Base-by-base conservation (phyloP, 2,797 vertebrate genomes). In the Myotis daubentonii region DNA sequence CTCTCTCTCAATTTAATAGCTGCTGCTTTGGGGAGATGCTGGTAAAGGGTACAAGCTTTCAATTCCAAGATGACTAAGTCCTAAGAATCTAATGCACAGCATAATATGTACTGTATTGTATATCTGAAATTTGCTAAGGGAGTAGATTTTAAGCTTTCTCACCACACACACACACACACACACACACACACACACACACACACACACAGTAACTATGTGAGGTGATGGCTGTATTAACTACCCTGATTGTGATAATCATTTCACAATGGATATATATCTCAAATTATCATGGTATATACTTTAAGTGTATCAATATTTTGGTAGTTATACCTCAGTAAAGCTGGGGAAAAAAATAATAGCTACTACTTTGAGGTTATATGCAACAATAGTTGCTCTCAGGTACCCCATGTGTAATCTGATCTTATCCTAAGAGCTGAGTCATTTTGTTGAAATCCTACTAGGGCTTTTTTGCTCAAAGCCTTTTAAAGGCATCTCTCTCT, bases 131-230 rank as follows among this genome's bases (percentile, higher is more conserved):
- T 81, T 65, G 47, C 75, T 60, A 44, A 80, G 60, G 51, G 60
- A 57, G 49, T 88, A 68, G n/a, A 89, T 84, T 93, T 93, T 93
- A 89, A 41, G 22, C 55, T 80, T 80, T 80, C 66, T 86, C 66
- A 70, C 3, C 30, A 44, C 20, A 83, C 79, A 57, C 38, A 81
- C 22, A 36, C 33, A 74, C 30, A 80, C 78, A 57, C 36, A 80
- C 20, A 55, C 38, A 75, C 28, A 41, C 33, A 82, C 78, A 55
- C 36, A 80, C 20, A 55, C 38, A 76, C 55, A 57, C 55, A 57
- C 57, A 62, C 57, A 60, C 57, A 30, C 4, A 66, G 17, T 76
- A 57, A 79, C 28, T 78, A 36, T 51, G 1, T 72, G 72, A 84
- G 71, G 30, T 71, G 68, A 90, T 57, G 38, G 41, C 68, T 84